Evolutionary conservation across 2,888 invertebrate species (phyloP), one percentile per base, ranked within the genome.

Genomic region (Tachina grossa): DNA sequence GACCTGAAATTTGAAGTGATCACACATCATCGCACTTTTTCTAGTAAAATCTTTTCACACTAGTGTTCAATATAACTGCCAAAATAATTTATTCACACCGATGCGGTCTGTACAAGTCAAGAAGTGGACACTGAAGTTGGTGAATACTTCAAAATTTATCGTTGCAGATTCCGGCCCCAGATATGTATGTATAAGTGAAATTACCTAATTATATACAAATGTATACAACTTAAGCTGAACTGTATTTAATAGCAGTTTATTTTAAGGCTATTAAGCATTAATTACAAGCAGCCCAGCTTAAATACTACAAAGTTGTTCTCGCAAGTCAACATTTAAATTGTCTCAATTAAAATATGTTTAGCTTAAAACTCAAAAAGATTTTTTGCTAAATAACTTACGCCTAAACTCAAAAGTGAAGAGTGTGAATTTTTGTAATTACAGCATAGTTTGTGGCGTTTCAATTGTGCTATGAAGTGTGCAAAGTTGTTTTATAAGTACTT

Each of bases 321-420:
- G 16, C 51, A 61, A 69, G 74, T 61, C 74, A 81, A 81, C 59
- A 75, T 19, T 51, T 61, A 75, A 81, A 81, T 81, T 68, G 53
- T 53, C 68, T n/a, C 53, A 81, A 61, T 81, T 75, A 75, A 68
- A 74, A 59, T 59, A 22, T 14, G 43, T 39, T 66, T 10, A 51
- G 59, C 45, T n/a, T 43, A 66, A 80, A 80, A 43, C 65, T 53
- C 31, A 31, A 31, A n/a, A 57, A 22, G 41, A 57, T 45, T 49
- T 65, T 22, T 72, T 14, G 51, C 22, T 45, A 41, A 57, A 53
- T 39, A 43, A 31, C 31, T 75, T 53, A 14, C 14, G 4, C n/a
- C 31, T 22, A 43, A 41, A 19, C 9, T 31, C 6, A 39, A 14
- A 13, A 41, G 9, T 14, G 13, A 14, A 43, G 22, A 47, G 45